A percentile compares a stretch with the other conserved stretches of the same genome.
Conservation (phyloP, 2,797 vertebrate species). For the Yasuhikotakia modesta region DNA sequence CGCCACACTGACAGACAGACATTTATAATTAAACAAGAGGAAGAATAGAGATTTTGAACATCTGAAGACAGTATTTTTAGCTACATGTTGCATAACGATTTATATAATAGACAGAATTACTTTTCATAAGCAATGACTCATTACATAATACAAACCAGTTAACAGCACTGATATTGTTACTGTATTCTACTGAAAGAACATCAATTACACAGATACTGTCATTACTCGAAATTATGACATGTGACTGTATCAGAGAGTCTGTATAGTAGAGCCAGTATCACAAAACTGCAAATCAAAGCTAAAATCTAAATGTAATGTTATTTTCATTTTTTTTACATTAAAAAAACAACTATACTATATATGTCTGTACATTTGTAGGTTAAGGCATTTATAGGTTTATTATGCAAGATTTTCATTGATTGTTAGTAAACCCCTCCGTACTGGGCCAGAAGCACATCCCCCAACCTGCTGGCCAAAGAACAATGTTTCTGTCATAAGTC, state of each 20-base stretch:
- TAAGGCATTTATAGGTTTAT: no score
- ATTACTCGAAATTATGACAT: slow-evolving; percentile 9
- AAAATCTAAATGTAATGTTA: no score
- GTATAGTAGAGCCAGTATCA: slow-evolving; percentile 29
- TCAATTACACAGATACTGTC: not conserved
- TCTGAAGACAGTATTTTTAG: slow-evolving; percentile 5
- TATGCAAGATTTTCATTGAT: no score
- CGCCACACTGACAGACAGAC: slow-evolving; percentile 82
- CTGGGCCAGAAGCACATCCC: no score
- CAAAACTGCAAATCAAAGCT: not conserved
- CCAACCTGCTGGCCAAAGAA: no score
- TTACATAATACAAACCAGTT: slow-evolving; percentile 7
- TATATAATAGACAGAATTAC: not conserved
- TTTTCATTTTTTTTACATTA: no score
- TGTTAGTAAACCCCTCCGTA: no score
- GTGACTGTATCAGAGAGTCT: slow-evolving; percentile 15
- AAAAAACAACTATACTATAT: no score
- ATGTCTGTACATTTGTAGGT: no score
- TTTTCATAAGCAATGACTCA: not conserved
- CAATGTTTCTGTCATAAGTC: no score
- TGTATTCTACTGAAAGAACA: not conserved
- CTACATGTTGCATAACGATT: not conserved
- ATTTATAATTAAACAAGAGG: not conserved
- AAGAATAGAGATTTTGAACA: not conserved
- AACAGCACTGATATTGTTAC: not conserved